Conservation (phyloP, 2,888 invertebrate genomes). For the Leptopilina drosophilae region DNA sequence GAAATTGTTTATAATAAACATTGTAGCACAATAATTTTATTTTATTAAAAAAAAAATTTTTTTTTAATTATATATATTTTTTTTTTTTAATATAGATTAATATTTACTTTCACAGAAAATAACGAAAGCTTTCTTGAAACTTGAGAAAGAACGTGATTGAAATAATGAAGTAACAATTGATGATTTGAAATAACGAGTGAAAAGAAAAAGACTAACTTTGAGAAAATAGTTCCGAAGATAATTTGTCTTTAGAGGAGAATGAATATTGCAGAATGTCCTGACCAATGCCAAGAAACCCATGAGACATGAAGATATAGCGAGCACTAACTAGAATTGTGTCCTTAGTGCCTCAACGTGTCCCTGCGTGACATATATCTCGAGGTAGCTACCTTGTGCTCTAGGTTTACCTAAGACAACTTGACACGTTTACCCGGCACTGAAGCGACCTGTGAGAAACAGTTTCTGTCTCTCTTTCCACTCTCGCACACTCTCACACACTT, state of each 20-base stretch:
- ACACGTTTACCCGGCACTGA: slow-evolving; percentile 64
- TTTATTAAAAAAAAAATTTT: too few species aligned
- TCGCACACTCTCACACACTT: background rate
- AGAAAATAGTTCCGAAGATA: background rate
- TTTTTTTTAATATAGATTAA: too few species aligned
- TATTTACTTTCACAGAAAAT: too few species aligned
- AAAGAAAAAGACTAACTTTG: background rate
- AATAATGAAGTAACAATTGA: background rate
- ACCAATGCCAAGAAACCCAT: slow-evolving; percentile 8
- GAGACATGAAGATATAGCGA: slow-evolving; percentile 47
- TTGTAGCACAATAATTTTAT: too few species aligned
- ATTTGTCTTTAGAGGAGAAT: slow-evolving; percentile 3
- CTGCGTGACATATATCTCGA: slow-evolving; percentile 44
- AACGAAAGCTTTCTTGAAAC: too few species aligned
- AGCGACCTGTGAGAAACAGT: slow-evolving; percentile 55
- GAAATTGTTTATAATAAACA: too few species aligned
- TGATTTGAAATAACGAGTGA: background rate
- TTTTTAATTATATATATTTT: too few species aligned
- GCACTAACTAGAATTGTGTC: slow-evolving; percentile 67
- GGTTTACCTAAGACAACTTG: slow-evolving; percentile 70
- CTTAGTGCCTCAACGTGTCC: slow-evolving; percentile 58
- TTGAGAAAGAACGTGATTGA: too few species aligned
- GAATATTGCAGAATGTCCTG: slow-evolving; percentile 17
- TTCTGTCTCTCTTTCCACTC: slow-evolving; percentile 52
- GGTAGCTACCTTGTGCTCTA: slow-evolving; percentile 59